A percentile compares a stretch with the other conserved stretches of the same genome.
These are phyloP conservation scores for Sinopyrophorus schimmeli DNA, from an alignment of 2,888 invertebrate species.

Conservation along the genomic window DNA sequence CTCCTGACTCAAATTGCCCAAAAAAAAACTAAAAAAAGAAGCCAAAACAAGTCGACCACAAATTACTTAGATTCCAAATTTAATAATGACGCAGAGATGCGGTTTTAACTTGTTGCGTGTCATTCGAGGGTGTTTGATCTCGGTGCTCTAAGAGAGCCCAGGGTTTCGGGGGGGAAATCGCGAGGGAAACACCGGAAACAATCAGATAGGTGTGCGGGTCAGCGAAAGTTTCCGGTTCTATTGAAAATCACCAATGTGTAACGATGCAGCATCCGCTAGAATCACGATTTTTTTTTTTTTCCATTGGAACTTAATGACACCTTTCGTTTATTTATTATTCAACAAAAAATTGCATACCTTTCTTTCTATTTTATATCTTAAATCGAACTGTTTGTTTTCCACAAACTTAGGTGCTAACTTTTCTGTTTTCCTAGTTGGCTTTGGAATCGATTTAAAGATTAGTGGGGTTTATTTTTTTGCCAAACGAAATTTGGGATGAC, in stretches of 20 bases:
- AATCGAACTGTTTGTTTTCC: too few species aligned
- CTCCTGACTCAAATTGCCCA: not conserved
- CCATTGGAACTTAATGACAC: constrained; percentile 10
- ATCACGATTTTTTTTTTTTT: constrained; percentile 20
- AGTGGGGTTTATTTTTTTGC: too few species aligned
- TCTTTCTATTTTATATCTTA: too few species aligned
- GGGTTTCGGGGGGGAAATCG: constrained; percentile 11
- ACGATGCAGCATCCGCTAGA: constrained; percentile 54
- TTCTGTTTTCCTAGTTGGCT: too few species aligned
- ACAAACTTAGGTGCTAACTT: too few species aligned
- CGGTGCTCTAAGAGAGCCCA: constrained; percentile 1
- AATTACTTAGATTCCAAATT: not conserved
- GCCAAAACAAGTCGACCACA: not conserved
- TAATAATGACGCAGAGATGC: constrained; percentile 9
- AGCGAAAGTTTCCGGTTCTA: constrained; percentile 56
- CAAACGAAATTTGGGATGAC: too few species aligned
- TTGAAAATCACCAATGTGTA: constrained; percentile 55
- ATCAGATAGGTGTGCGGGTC: constrained; percentile 52
- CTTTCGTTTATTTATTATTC: constrained; percentile 5
- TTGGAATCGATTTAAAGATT: too few species aligned
- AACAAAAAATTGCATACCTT: too few species aligned
- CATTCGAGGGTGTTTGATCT: constrained; percentile 30
- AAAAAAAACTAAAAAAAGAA: not conserved
- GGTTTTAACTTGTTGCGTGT: constrained; percentile 29
- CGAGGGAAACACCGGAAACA: constrained; percentile 45